A percentile compares a stretch with the other conserved stretches of the same genome.
These are phyloP conservation scores for Halyomorpha halys DNA, from an alignment of 1,140 invertebrate species.

Conservation along the genomic window DNA sequence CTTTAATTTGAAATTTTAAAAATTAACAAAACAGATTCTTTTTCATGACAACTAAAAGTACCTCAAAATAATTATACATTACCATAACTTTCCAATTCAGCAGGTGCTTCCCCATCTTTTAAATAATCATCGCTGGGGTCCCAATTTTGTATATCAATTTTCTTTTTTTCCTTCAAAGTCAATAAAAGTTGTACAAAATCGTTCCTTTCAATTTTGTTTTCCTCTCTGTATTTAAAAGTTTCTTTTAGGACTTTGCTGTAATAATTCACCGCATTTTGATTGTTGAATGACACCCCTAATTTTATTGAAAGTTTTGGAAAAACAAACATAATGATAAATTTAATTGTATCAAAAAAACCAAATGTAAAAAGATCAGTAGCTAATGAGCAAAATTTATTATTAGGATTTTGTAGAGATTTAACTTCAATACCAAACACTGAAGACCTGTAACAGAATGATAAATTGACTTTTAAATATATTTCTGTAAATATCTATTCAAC, in stretches of 20 bases:
- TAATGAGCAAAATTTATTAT: slow-evolving; percentile 37
- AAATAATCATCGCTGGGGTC: slow-evolving; percentile 21
- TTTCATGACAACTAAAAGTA: no score
- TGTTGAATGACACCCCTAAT: slow-evolving; percentile 12
- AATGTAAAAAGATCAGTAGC: slow-evolving; percentile 35
- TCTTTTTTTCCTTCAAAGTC: slow-evolving; percentile 28
- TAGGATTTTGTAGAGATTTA: slow-evolving; percentile 41
- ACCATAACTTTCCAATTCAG: slow-evolving; percentile 10
- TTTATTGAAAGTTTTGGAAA: slow-evolving; percentile 24
- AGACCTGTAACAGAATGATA: slow-evolving; percentile 19
- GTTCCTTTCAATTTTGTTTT: slow-evolving; percentile 24
- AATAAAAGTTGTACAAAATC: slow-evolving; percentile 33
- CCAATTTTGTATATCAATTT: slow-evolving; percentile 8
- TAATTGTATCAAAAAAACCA: background rate
- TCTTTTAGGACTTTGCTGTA: slow-evolving; percentile 28
- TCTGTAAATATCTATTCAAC: no score
- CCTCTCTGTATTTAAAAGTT: slow-evolving; percentile 28
- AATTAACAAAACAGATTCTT: no score
- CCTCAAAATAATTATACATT: background rate
- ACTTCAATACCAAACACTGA: slow-evolving; percentile 48
- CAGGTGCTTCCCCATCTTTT: background rate
- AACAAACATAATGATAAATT: background rate
- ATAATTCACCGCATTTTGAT: slow-evolving; percentile 24
- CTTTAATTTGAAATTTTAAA: no score
- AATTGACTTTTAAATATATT: no score